phyloP scores from a whole-genome alignment of 2,113 vertebrate genomes.

The Gyps fulvus region DNA sequence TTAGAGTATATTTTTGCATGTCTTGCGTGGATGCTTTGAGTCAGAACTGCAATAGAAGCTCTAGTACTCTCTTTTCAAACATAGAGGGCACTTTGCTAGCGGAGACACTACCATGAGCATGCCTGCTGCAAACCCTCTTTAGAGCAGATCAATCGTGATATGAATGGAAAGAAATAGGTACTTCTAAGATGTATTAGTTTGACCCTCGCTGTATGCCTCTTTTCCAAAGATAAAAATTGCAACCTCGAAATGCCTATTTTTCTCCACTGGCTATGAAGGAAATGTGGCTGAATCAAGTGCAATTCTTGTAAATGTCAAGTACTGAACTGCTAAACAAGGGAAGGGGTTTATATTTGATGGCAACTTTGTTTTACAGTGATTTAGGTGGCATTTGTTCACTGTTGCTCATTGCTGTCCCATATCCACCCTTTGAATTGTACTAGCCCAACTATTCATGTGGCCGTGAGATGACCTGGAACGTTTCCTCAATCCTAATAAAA shows the following conservation, averaged over 20 bases:
- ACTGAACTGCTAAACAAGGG: neutral
- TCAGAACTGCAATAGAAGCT: neutral
- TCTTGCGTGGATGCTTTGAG: neutral
- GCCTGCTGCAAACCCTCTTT: neutral
- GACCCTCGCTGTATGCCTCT: neutral
- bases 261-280: neutral
- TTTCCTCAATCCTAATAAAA: neutral
- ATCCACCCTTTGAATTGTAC: neutral
- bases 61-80: neutral
- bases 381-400: neutral
- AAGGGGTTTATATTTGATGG: rapidly evolving
- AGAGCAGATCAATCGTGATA: neutral
- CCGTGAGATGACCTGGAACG: neutral
- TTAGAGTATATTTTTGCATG: neutral
- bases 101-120: neutral
- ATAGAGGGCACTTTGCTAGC: neutral
- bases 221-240: neutral
- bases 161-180: neutral
- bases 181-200: neutral
- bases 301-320: neutral
- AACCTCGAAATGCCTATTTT: neutral
- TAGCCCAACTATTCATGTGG: neutral
- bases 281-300: neutral
- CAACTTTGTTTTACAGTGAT: neutral
- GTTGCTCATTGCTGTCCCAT: neutral